Evolutionary conservation across 2,113 vertebrate genomes (phyloP).

Genomic region (Cranoglanis bouderius): DNA sequence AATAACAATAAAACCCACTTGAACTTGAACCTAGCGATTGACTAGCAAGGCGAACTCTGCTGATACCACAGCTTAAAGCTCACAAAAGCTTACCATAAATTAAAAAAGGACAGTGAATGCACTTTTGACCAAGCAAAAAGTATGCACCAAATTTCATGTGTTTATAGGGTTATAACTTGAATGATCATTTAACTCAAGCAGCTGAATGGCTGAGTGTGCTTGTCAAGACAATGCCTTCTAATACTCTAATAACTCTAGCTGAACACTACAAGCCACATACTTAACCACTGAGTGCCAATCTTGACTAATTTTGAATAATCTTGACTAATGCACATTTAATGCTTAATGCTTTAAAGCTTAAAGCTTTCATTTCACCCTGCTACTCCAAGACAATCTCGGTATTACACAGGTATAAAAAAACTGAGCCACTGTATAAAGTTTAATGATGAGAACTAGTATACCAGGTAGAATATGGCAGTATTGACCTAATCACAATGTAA

Average conservation of each 20-base stretch:
- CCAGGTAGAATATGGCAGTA: neutral
- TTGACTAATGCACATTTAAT: neutral
- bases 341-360: neutral
- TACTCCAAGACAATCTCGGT: neutral
- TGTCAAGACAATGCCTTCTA: neutral
- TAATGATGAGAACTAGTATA: neutral
- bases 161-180: neutral
- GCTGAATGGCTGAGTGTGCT: neutral
- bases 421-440: neutral
- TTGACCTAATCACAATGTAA: neutral
- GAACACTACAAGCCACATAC: neutral
- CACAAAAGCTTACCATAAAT: neutral
- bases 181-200: neutral
- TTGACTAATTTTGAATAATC: neutral
- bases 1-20: neutral
- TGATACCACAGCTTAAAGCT: neutral
- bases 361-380: neutral
- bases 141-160: neutral
- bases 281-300: neutral
- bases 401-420: neutral
- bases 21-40: neutral
- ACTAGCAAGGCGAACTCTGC: neutral
- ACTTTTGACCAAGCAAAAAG: neutral
- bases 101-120: neutral
- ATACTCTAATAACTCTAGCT: neutral